phyloP scores from a whole-genome alignment of 1,140 invertebrate species.

The Mya arenaria region DNA sequence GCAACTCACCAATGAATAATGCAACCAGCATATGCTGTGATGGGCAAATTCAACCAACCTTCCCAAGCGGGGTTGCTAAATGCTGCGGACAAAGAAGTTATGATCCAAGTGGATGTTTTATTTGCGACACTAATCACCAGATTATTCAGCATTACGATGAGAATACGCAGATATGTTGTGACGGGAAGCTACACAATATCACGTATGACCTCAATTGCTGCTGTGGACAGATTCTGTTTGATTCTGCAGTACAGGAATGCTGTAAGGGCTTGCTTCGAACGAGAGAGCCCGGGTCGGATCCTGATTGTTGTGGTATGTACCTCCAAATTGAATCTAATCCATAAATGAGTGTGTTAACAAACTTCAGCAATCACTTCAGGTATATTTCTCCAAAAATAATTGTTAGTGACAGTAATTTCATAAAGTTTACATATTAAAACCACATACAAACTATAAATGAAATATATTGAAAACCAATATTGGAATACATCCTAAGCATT shows the following conservation, averaged over 20 bases:
- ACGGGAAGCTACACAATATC: background rate
- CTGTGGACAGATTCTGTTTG: conserved; percentile 19
- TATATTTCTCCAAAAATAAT: too few species aligned
- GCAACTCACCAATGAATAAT: background rate
- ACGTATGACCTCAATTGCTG: conserved; percentile 31
- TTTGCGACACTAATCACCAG: conserved; percentile 24
- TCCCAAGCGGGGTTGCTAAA: background rate
- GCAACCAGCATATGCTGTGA: background rate
- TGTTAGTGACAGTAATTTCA: too few species aligned
- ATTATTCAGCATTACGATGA: conserved; percentile 26
- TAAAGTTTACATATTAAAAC: too few species aligned
- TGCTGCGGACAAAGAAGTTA: conserved; percentile 46
- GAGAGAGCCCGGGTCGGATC: conserved; percentile 11
- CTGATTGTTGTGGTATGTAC: conserved; percentile 47
- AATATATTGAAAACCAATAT: too few species aligned
- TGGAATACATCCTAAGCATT: too few species aligned
- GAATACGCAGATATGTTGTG: conserved; percentile 39
- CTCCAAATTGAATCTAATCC: background rate
- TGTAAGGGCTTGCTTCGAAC: conserved; percentile 16
- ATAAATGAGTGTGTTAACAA: too few species aligned
- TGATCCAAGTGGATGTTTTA: conserved; percentile 24
- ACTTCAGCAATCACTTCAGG: too few species aligned
- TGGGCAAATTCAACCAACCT: background rate
- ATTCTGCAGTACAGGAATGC: conserved; percentile 23
- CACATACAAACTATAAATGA: too few species aligned